Evolutionary conservation across 1,140 invertebrate genomes (phyloP), one percentile per base, ranked within the genome.

Genomic region (Pseudoatta argentina): DNA sequence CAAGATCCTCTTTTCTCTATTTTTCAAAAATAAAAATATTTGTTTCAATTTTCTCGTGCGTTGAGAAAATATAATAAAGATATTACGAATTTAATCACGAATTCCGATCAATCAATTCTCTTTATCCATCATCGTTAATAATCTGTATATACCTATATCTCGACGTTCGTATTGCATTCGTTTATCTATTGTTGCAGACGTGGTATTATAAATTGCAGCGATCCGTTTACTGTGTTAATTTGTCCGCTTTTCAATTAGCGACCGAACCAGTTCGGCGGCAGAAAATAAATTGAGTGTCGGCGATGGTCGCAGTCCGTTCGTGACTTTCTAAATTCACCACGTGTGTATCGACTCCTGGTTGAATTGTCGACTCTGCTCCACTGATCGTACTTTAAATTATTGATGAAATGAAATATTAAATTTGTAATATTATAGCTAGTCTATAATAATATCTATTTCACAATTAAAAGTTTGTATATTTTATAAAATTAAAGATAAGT

Each of bases 191-290:
- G 71, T 67, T 30, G 55, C 57, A 79, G 76, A 75, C 77, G 73
- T 57, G 87, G 86, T 86, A 88, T 90, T 89, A 88, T 88, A 91
- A 92, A 92, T 92, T 86, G 67, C 78, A 44, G 72, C 67, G 75
- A 91, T 90, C 86, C 86, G 85, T 89, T 92, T 76, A 63, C 78
- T 57, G 83, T 75, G 87, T 90, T 93, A 93, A 92, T 93, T 92
- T 87, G 78, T 90, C 87, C 78, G 88, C 86, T 92, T 91, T 92
- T 92, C 89, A 92, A 93, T 93, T 90, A 92, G 87, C 79, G 72
- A n/a, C 71, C 57, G 82, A 88, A 76, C 73, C 64, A 77, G 89
- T 88, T 90, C 55, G 81, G 51, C 81, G 86, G 75, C 69, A 77
- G 51, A 73, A 82, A 91, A 90, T 91, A 90, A 91, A 91, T 91